Conservation (phyloP, 2,888 invertebrate species). For the Aromia moschata region DNA sequence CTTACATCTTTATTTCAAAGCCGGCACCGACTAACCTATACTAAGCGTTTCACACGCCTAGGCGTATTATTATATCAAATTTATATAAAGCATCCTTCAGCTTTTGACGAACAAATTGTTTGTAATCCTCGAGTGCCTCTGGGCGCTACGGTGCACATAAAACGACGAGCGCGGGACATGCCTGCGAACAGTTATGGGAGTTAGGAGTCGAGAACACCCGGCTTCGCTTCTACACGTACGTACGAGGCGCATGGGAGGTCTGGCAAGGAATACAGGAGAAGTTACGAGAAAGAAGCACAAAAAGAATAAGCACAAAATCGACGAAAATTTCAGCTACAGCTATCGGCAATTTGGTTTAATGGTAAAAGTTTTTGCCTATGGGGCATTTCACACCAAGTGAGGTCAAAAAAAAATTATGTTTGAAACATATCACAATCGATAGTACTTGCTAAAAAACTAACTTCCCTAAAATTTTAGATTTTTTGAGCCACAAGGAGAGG, state of each 20-base stretch:
- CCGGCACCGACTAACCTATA: too few relatives aligned
- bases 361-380: too few relatives aligned
- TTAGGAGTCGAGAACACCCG: slow-evolving; percentile 14
- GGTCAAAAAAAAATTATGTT: too few relatives aligned
- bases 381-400: too few relatives aligned
- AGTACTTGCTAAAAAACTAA: too few relatives aligned
- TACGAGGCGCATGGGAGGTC: not conserved
- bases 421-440: too few relatives aligned
- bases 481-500: too few relatives aligned
- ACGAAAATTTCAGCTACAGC: too few relatives aligned
- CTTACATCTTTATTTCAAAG: too few relatives aligned
- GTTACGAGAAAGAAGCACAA: not conserved
- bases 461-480: too few relatives aligned
- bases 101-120: slow-evolving; percentile 25
- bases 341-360: too few relatives aligned
- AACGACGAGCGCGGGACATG: slow-evolving; percentile 20
- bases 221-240: slow-evolving; percentile 1
- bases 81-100: slow-evolving; percentile 17
- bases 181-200: slow-evolving; percentile 26
- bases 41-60: slow-evolving; percentile 26
- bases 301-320: too few relatives aligned
- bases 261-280: not conserved
- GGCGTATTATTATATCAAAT: slow-evolving; percentile 25
- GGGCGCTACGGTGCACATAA: slow-evolving; percentile 15
- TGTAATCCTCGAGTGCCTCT: slow-evolving; percentile 23